Base-by-base conservation (phyloP, 2,113 vertebrate species). In the Scytalopus superciliaris region DNA sequence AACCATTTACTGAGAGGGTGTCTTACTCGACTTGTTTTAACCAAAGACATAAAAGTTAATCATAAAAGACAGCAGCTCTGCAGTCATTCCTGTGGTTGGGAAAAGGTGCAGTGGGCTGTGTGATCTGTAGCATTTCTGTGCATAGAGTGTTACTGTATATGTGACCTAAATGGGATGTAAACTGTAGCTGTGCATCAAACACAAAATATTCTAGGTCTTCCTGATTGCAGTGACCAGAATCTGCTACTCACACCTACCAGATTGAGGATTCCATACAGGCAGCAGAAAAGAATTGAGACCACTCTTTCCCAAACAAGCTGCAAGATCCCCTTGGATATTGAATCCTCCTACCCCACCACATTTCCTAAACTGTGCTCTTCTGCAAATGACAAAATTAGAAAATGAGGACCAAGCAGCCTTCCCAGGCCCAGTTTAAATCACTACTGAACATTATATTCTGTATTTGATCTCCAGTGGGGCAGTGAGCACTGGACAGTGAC, bases 401-500 rank as follows among this genome's bases (percentile, higher is more conserved):
- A 39, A 63, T 50, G 19, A 90, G 19, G 55, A 82, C 35, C 14
- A 62, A 81, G 37, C 40, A 66, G 50, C 21, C 37, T 76, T 78
- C 23, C 59, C 24, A 74, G 40, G 39, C 28, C 10, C 24, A 31
- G 21, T 35, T 75, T 52, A 82, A 87, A 57, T 33, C 52, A 64
- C 33, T 31, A 9, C 18, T 63, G 39, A 89, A 39, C 21, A 18
- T 40, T 22, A 35, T 19, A 55, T 35, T 74, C 76, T 74, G 47
- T 14, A n/a, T 78, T 81, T 63, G 30, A 81, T 25, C 27, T 57
- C 67, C 57, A 66, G 0, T 11, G 37, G 42, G 47, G 74, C 56
- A 67, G 47, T 0, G 0, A 94, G 33, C 39, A 74, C 60, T 12
- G 52, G 25, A 50, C 2, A 1, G 12, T 55, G 64, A 10, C 45